Evolutionary conservation across 2,113 vertebrate species (phyloP), one percentile per base, ranked within the genome.

Genomic region (Cyprinodon tularosa): DNA sequence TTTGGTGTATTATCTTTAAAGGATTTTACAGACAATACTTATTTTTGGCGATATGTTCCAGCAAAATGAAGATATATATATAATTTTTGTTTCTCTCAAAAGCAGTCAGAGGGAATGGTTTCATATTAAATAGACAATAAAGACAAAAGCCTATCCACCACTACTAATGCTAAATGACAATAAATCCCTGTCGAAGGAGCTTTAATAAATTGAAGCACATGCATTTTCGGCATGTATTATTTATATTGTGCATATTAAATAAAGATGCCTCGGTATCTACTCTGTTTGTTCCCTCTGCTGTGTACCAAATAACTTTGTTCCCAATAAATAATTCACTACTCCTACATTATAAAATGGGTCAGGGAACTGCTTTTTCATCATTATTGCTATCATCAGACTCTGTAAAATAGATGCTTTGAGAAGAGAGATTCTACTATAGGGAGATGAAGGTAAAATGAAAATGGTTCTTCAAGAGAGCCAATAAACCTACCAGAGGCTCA

Each of bases 251-350:
- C 91, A 92, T 91, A 93, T 93, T 86, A 89, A 92, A 93, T 89
- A 92, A 90, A 87, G 89, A 90, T 92, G 92, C 84, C 85, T 87
- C 73, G 61, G 90, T 91, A 91, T 91, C 85, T 89, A 76, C 88
- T 90, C 89, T 83, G 89, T 89, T 90, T 88, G 85, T 91, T 90
- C 92, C 87, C 88, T 87, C 88, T 88, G 90, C 91, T 91, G 92
- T 92, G 93, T 91, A 93, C 90, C 91, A 93, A 93, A 94, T 94
- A 92, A 93, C 90, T 88, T 93, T 93, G 92, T 93, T 91, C 88
- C 86, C 85, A 70, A 92, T 94, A 86, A 94, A 95, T 94, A 90
- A 94, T 93, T 93, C 90, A 93, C 77, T 17, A 84, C 73, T 82
- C 87, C 93, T 90, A 91, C 88, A 90, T 94, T 88, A 88, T 86